Evolutionary conservation across 2,888 invertebrate species (phyloP), one percentile per base, ranked within the genome.

Genomic region (Andrena fulva): DNA sequence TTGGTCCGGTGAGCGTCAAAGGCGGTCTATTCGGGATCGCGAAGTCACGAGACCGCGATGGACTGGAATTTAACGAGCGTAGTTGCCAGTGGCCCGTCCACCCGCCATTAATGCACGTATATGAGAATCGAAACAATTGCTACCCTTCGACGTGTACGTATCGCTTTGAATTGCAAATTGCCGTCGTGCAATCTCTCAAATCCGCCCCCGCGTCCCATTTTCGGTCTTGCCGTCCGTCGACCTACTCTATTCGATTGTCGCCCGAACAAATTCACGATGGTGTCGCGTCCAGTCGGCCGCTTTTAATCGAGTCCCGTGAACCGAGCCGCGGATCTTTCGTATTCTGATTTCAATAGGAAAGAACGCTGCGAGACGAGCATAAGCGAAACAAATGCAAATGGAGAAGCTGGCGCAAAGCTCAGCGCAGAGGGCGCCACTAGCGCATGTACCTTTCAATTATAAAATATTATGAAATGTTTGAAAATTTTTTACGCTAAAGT

Each of bases 121-220:
- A 80, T 62, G 52, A 71, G 72, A 80, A 80, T 80, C 27, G 71
- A 80, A 80, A 80, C 80, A 72, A 80, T 68, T 72, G 62, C 50
- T 62, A 24, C 33, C 67, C 80, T 62, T 67, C 62, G 80, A 67
- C 33, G 33, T 63, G 54, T 62, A 62, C 60, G 64, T 50, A 52
- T 56, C 68, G 33, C 33, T 80, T 72, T 63, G 80, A 80, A 80
- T 80, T 80, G 80, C 80, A 80, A 80, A 80, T 80, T 56, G 10
- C 27, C 56, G n/a, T 24, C 42, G 48, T 27, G 67, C 48, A 67
- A 72, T 80, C 80, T 80, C 67, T 50, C 54, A 62, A 71, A 80
- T 60, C 48, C 71, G 66, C n/a, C 27, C 35, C 24, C 27, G 10
- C 16, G 60, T 71, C n/a, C 67, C 52, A 42, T 80, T 80, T 67